These are phyloP conservation scores for Strigamia transsilvanica DNA, from an alignment of 2,888 invertebrate species.

Conservation along the genomic window DNA sequence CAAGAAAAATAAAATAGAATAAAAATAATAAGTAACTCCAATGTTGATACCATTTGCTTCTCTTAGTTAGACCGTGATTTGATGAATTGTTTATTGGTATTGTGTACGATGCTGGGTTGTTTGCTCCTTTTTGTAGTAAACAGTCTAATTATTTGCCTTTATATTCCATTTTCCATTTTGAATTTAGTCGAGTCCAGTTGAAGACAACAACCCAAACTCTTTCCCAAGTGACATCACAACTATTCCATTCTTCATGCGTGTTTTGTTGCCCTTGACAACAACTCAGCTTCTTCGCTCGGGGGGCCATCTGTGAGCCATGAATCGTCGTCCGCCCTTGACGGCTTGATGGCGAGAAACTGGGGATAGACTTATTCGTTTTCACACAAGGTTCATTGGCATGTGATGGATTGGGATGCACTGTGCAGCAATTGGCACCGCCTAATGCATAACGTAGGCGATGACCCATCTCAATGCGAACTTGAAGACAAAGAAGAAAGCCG, in stretches of 20 bases:
- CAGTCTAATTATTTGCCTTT: not conserved
- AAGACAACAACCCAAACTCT: not conserved
- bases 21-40: not conserved
- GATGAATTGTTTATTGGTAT: not conserved
- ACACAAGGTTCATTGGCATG: conserved; percentile 2
- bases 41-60: too few relatives aligned
- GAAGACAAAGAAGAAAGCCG: not conserved
- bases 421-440: not conserved
- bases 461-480: not conserved
- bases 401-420: not conserved
- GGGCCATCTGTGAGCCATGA: conserved; percentile 8
- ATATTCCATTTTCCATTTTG: not conserved
- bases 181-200: not conserved
- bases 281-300: conserved; percentile 3
- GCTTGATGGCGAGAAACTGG: conserved; percentile 8
- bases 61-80: not conserved
- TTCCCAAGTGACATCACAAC: not conserved
- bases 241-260: conserved; percentile 2
- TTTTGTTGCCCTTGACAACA: conserved; percentile 8
- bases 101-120: not conserved
- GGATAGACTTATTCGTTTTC: not conserved
- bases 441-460: conserved; percentile 2
- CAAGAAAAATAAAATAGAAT: not conserved
- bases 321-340: conserved; percentile 8
- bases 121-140: not conserved